Percentiles rank a stretch among this genome's conserved stretches.
Conservation (phyloP, 2,113 vertebrate genomes). For the Vulpes ferrilata region DNA sequence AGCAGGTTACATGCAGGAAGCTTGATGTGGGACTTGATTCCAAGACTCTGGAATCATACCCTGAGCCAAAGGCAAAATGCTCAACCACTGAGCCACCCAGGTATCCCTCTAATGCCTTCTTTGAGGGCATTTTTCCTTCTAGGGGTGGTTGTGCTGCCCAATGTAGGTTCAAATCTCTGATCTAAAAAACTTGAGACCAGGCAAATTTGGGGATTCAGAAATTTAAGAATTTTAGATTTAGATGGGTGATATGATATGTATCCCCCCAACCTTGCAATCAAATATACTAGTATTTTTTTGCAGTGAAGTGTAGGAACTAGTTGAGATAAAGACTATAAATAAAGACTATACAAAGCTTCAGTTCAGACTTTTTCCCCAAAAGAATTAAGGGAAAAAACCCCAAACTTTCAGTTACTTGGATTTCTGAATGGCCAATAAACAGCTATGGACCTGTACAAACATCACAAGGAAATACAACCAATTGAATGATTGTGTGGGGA, state of each 20-base stretch:
- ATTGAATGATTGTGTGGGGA: not conserved
- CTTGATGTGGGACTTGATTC: too few relatives aligned
- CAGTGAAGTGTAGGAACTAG: not conserved
- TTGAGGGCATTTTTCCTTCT: not conserved
- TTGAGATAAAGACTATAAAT: not conserved
- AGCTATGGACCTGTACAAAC: not conserved
- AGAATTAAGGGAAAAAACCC: not conserved
- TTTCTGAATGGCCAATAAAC: constrained; percentile 19
- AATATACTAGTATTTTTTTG: not conserved
- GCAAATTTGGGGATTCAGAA: not conserved
- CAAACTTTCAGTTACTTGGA: not conserved
- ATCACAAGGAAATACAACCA: not conserved
- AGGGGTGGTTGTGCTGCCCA: not conserved
- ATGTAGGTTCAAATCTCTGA: not conserved
- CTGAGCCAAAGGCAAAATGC: too few relatives aligned
- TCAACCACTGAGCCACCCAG: too few relatives aligned
- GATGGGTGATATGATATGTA: not conserved
- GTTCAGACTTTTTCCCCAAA: not conserved
- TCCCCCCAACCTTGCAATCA: not conserved
- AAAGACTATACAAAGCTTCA: not conserved
- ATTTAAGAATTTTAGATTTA: not conserved
- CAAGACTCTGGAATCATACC: too few relatives aligned
- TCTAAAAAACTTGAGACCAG: not conserved
- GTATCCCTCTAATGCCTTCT: not conserved
- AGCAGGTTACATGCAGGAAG: too few relatives aligned